These are phyloP conservation scores for Macquaria australasica DNA, from an alignment of 2,113 vertebrate genomes.

Conservation along the genomic window DNA sequence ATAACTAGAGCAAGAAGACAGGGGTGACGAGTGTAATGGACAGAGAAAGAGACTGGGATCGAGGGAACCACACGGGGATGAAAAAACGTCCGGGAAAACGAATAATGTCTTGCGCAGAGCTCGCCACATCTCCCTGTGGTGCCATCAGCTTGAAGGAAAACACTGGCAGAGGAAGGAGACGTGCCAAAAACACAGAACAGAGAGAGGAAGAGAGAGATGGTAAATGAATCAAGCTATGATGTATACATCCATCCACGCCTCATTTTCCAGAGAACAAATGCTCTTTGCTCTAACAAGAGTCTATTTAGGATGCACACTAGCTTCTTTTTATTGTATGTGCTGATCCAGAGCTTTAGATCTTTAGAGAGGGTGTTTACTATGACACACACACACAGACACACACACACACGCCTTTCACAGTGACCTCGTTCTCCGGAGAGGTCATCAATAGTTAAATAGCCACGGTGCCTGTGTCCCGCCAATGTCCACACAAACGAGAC, in stretches of 20 bases:
- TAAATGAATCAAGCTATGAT: constrained; percentile 31
- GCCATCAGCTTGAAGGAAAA: constrained; percentile 65
- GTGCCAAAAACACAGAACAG: constrained; percentile 35
- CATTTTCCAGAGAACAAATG: constrained; percentile 15
- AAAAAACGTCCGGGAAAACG: constrained; percentile 13
- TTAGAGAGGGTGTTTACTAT: constrained; percentile 23
- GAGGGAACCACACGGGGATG: constrained; percentile 17
- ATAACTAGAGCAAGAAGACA: constrained; percentile 40
- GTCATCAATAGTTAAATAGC: constrained; percentile 82
- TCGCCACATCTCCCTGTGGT: constrained; percentile 55
- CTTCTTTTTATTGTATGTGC: not conserved
- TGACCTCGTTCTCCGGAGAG: constrained; percentile 66
- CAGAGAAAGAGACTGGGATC: constrained; percentile 40
- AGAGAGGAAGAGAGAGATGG: constrained; percentile 8
- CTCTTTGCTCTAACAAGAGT: not conserved
- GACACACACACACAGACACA: not conserved
- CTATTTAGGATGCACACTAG: not conserved
- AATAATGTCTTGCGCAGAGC: constrained; percentile 61
- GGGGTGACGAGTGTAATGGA: constrained; percentile 52
- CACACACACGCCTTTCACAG: not conserved
- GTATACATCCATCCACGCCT: not conserved
- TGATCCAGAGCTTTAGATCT: not conserved
- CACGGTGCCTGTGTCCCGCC: constrained; percentile 48
- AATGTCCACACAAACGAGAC: constrained; percentile 50
- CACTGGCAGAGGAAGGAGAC: constrained; percentile 28